Percentiles rank a stretch among this genome's conserved stretches.
phyloP scores from a whole-genome alignment of 1,140 invertebrate genomes.

The Ruditapes philippinarum region DNA sequence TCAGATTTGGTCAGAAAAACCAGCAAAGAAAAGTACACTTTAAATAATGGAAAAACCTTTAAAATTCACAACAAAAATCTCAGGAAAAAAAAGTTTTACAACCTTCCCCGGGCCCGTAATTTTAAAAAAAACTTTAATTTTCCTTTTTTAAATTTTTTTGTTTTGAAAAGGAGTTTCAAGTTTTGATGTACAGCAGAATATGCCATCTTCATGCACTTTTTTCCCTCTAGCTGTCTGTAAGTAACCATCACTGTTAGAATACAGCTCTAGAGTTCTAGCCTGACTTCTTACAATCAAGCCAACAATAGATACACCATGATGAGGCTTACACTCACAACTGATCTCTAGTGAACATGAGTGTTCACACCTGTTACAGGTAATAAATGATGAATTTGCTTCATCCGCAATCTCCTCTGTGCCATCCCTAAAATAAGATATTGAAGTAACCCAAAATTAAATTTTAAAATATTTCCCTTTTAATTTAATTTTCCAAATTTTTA shows the following conservation, averaged over 20 bases:
- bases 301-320: constrained; percentile 17
- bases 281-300: constrained; percentile 20
- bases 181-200: not conserved
- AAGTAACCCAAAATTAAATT: too few species aligned
- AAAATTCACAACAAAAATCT: too few species aligned
- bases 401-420: not conserved
- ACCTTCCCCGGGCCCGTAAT: too few species aligned
- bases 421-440: not conserved
- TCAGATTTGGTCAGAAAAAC: too few species aligned
- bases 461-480: too few species aligned
- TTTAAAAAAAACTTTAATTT: too few species aligned
- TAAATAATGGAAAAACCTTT: too few species aligned
- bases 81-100: too few species aligned
- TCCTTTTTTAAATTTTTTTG: not conserved
- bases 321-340: constrained; percentile 3
- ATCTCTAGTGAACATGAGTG: constrained; percentile 13
- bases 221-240: constrained; percentile 9
- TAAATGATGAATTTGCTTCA: not conserved
- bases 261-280: constrained; percentile 20
- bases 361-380: not conserved
- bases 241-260: constrained; percentile 41
- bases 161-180: constrained; percentile 9
- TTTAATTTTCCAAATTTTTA: too few species aligned
- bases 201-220: not conserved
- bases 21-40: too few species aligned